A percentile compares a stretch with the other conserved stretches of the same genome.
Evolutionary conservation across 2,888 invertebrate species (phyloP).

Genomic region (Drosophila gaucha): DNA sequence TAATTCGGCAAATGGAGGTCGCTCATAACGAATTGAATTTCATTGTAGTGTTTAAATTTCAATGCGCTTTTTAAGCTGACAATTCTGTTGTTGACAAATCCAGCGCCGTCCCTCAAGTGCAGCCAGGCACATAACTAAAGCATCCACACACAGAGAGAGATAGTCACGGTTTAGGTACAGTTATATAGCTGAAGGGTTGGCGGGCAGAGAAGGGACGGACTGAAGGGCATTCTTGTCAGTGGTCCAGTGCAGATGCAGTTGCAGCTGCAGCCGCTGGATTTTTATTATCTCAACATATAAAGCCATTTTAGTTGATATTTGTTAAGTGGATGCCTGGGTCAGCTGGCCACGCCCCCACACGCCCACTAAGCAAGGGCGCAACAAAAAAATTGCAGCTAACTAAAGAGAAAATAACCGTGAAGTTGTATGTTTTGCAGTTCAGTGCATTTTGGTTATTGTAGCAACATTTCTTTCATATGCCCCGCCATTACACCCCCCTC

Average conservation of each 20-base stretch:
- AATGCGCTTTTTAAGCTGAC: slow-evolving; percentile 37
- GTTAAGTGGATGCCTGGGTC: slow-evolving; percentile 61
- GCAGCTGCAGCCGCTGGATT: slow-evolving; percentile 44
- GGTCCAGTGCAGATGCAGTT: slow-evolving; percentile 5
- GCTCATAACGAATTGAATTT: slow-evolving; percentile 10
- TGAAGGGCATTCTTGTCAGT: slow-evolving; percentile 17
- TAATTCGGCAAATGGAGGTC: slow-evolving; percentile 13
- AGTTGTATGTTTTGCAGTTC: slow-evolving; percentile 77
- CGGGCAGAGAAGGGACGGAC: background rate
- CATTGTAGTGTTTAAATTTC: slow-evolving; percentile 35
- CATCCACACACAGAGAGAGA: slow-evolving; percentile 6
- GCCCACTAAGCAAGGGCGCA: slow-evolving; percentile 18
- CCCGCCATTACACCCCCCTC: background rate
- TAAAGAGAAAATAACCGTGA: slow-evolving; percentile 76
- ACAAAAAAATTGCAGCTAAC: slow-evolving; percentile 52
- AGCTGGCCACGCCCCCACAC: slow-evolving; percentile 34
- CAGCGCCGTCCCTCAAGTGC: slow-evolving; percentile 29
- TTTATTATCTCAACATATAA: slow-evolving; percentile 74
- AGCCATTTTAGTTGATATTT: slow-evolving; percentile 71
- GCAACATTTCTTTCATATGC: slow-evolving; percentile 54
- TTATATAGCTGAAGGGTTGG: background rate
- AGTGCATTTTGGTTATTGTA: slow-evolving; percentile 72
- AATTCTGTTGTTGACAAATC: slow-evolving; percentile 31
- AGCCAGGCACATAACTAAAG: slow-evolving; percentile 32
- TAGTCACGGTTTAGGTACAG: slow-evolving; percentile 14